Conservation (phyloP, 2,113 vertebrate genomes). For the Murina feae region DNA sequence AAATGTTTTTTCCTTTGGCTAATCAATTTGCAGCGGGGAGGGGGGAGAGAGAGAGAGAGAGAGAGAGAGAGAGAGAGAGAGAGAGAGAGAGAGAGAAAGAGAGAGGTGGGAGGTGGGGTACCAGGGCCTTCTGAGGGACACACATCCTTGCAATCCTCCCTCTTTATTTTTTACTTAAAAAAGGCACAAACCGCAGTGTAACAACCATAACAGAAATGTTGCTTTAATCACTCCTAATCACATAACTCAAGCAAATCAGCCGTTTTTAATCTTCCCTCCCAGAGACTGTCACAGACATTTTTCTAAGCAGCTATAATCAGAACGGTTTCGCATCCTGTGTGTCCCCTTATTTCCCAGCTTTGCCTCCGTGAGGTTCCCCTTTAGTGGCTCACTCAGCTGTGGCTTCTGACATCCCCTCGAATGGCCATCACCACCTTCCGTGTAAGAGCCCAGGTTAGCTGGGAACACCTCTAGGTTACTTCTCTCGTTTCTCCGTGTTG, state of each 20-base stretch:
- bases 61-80: neutral
- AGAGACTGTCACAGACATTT: neutral
- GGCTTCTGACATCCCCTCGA: neutral
- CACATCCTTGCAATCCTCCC: neutral
- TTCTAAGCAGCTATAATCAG: neutral
- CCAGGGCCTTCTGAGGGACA: neutral
- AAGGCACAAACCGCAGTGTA: constrained; percentile 19
- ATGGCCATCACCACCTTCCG: neutral
- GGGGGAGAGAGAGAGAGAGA: neutral
- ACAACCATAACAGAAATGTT: constrained; percentile 39
- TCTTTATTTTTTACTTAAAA: neutral
- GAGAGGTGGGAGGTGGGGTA: neutral
- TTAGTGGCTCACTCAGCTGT: neutral
- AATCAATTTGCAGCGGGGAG: neutral
- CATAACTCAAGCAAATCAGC: constrained; percentile 49
- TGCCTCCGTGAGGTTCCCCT: neutral
- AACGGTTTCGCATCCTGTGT: neutral
- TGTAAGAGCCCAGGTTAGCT: neutral
- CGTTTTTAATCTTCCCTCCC: constrained; percentile 47
- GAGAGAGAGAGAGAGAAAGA: neutral
- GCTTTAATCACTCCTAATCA: constrained; percentile 67
- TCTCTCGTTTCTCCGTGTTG: neutral
- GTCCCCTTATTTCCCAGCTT: neutral
- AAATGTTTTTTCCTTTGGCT: neutral
- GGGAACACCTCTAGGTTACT: neutral